phyloP scores from a whole-genome alignment of 2,113 vertebrate species.

The Lipotes vexillifer region DNA sequence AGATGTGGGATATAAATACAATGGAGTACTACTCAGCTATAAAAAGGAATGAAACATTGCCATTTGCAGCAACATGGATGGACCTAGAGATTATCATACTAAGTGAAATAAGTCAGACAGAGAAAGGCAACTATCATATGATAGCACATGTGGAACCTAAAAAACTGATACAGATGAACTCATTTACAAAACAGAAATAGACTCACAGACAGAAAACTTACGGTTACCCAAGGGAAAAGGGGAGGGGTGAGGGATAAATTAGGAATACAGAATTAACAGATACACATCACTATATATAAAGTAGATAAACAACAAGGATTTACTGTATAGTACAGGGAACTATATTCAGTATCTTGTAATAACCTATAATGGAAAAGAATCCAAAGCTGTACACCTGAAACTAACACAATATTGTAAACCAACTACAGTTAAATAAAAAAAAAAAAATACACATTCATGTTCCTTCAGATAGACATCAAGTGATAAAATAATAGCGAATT shows the following conservation, averaged over 20 bases:
- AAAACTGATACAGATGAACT: background rate
- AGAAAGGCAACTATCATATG: background rate
- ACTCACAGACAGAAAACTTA: background rate
- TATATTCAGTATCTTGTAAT: background rate
- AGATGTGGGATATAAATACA: background rate
- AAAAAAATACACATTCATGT: accelerated
- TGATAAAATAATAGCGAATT: background rate
- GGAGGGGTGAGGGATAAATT: background rate
- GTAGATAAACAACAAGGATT: background rate
- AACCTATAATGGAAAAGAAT: background rate
- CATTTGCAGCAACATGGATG: background rate
- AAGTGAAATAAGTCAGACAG: background rate
- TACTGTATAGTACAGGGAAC: background rate
- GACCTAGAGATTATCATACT: background rate
- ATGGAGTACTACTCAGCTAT: background rate
- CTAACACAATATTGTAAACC: background rate
- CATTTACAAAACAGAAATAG: background rate
- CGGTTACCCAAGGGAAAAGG: background rate
- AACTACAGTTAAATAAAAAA: background rate
- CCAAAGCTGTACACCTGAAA: background rate
- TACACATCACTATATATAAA: background rate
- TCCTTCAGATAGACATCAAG: background rate
- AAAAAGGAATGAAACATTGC: too few species aligned
- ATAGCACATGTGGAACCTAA: background rate
- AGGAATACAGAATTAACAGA: background rate